Base-by-base conservation (phyloP, 2,888 invertebrate genomes). In the Buathra laborator region DNA sequence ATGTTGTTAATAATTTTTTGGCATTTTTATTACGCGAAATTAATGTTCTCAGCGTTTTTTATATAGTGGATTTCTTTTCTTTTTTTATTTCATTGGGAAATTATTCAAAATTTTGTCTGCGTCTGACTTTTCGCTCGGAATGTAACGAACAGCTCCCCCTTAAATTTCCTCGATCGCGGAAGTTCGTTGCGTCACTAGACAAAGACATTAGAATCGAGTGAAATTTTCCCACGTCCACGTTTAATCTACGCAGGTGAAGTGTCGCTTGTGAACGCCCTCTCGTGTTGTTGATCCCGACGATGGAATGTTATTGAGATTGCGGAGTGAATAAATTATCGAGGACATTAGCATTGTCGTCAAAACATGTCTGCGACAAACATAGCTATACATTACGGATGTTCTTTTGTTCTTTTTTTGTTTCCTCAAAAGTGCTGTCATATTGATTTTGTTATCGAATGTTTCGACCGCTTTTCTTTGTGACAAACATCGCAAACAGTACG, bases 271-370 rank as follows among this genome's bases (percentile, higher is more conserved):
- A 53, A 44, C 43, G 12, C 24, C 29, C 48, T 29, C 37, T 67
- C 32, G 24, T 4, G 37, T 32, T 37, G 12, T 5, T 62, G 46
- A 19, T 43, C 24, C 68, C 14, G 24, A 56, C 43, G 37, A 67
- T 53, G n/a, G 37, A 56, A 66, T 68, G 46, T 68, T 53, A 43
- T 77, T 24, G 44, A 14, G 16, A 70, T 67, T 12, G 14, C 14
- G 51, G 6, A 10, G 10, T 48, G 46, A 68, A 44, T 70, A 46
- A 12, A 70, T 78, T 68, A 19, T 68, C 12, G 29, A 14, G 32
- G 7, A 62, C 56, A 70, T 78, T 70, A 70, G 44, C 56, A 46
- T 32, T 2, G 68, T 62, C 62, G 78, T 78, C 67, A 77, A 77
- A 77, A 77, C 68, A 68, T 59, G 24, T 59, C 29, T 29, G 32